Base-by-base conservation (phyloP, 2,797 vertebrate genomes). In the Enteromius radiatus region DNA sequence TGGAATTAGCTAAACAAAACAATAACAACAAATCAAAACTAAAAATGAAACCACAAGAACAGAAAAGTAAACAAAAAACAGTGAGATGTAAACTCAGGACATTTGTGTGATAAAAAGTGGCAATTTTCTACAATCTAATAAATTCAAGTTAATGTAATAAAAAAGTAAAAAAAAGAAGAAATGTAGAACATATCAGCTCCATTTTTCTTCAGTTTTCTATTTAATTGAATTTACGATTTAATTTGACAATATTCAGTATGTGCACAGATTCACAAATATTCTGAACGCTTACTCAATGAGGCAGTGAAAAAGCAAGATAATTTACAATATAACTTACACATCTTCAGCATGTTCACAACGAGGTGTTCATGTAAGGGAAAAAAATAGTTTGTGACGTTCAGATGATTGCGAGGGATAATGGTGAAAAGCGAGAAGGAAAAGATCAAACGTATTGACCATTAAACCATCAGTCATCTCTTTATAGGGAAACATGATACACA, bases 401-500 rank as follows among this genome's bases (percentile, higher is more conserved):
- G 12, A 45, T 61, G 36, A 70, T 56, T 52, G 28, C 0, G 9
- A 36, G 52, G 28, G 19, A 33, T 23, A n/a, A 71, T 10, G 38
- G 31, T n/a, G 41, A 45, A 76, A 61, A 31, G 56, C 31, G 56
- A 45, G 23, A 76, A 41, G 38, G 38, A 45, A 45, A 63, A 76
- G 38, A 76, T 76, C 52, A 75, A 59, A 75, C 0, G 1, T 75
- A 75, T 75, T 75, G 73, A 59, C 52, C 52, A 64, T 63, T 17
- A 76, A 63, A 45, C 15, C 56, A 63, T 77, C 61, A 36, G 28
- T 28, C 11, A 2, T 79, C 14, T 69, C 33, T 79, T 69, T 28
- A 68, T 17, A 21, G 21, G 61, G 19, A 64, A 49, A 78, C 61
- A 36, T 41, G 73, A 75, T 75, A 75, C 70, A 74, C 31, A 74